phyloP scores from a whole-genome alignment of 1,140 invertebrate genomes.

The Araneus ventricosus region DNA sequence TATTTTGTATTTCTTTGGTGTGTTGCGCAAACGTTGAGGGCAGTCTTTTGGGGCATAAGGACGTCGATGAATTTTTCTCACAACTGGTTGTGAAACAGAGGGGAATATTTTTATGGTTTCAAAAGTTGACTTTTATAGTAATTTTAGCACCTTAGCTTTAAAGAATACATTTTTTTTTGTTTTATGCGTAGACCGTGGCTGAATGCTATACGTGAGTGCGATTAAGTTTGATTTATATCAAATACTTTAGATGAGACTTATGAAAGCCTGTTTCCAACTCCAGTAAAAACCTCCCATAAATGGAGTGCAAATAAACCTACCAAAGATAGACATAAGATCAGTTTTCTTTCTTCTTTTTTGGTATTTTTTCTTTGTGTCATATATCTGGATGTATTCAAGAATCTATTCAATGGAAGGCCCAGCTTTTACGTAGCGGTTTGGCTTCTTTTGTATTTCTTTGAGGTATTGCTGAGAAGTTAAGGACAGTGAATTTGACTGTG shows the following conservation, averaged over 20 bases:
- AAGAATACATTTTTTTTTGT: not conserved
- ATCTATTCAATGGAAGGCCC: not conserved
- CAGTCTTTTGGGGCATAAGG: too few relatives aligned
- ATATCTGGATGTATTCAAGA: conserved; percentile 34
- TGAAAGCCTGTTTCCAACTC: too few relatives aligned
- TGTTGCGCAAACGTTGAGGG: not conserved
- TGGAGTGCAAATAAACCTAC: conserved; percentile 48
- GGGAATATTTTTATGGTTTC: conserved; percentile 2
- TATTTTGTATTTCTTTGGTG: not conserved
- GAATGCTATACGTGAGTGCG: too few relatives aligned
- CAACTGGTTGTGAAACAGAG: not conserved
- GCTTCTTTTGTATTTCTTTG: not conserved
- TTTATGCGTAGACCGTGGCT: too few relatives aligned
- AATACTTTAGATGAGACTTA: too few relatives aligned
- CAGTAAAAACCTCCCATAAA: not conserved
- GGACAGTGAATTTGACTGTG: not conserved
- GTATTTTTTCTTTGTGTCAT: not conserved
- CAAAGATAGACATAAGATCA: conserved; percentile 52
- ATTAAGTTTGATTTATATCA: too few relatives aligned
- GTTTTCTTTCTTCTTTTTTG: not conserved
- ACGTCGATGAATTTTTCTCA: too few relatives aligned
- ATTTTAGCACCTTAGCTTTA: conserved; percentile 15
- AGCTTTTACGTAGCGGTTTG: not conserved
- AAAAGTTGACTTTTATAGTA: conserved; percentile 50
- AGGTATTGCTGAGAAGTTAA: not conserved